Base-by-base conservation (phyloP, 2,888 invertebrate genomes). In the Philopedon plagiatum region DNA sequence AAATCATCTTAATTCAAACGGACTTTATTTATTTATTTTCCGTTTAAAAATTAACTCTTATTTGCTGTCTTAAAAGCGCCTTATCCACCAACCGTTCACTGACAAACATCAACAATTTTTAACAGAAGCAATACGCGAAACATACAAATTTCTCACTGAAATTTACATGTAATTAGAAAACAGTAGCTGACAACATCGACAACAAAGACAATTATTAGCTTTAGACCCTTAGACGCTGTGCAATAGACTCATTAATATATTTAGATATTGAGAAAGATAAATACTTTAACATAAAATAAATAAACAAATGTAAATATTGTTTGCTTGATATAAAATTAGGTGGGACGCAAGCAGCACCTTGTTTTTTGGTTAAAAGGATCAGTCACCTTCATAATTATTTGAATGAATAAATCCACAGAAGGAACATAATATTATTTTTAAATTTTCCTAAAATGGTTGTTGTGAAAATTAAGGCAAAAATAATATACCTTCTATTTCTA, bases 151-250 rank as follows among this genome's bases (percentile, higher is more conserved):
- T 64, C n/a, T 13, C 56, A 37, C 37, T 5, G 15, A 68, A 61
- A 68, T 68, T 68, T 68, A 34, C 61, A 60, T 68, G 41, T 68
- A 61, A 68, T 68, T 68, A 54, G 37, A 11, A 67, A 61, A 68
- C 68, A 68, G 37, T 37, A 46, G 54, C 68, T 68, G 61, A 54
- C 68, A 61, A 61, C 67, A 67, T 61, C 61, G 61, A 54, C 68
- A 61, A 61, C 67, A 67, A 68, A 68, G 39, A 51, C 68, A 29
- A 65, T 65, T 54, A 54, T 54, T 54, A 63, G 39, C 34, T 37
- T 8, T 23, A 15, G 26, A 54, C 49, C 51, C 11, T 8, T 34
- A 26, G 26, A 13, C 39, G 44, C 9, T 32, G 11, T 39, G 44
- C 61, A 61, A 61, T 29, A 19, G 60, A n/a, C 51, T 54, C 51